Conservation (phyloP, 2,797 vertebrate species). For the Hafferia zeledoni region DNA sequence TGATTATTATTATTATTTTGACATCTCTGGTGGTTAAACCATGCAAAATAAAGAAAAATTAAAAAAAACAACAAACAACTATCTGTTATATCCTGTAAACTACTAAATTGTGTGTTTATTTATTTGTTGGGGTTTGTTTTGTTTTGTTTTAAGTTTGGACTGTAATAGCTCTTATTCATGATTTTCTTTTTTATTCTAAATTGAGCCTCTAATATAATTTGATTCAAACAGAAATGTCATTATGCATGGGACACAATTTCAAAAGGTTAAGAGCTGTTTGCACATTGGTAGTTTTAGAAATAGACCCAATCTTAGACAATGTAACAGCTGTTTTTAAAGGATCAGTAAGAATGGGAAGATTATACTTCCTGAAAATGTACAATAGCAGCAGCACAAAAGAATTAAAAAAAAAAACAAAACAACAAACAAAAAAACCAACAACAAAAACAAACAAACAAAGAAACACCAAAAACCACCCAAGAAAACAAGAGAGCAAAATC, state of each 20-base stretch:
- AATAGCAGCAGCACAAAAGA: background rate
- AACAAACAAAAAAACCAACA: accelerated
- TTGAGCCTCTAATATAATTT: background rate
- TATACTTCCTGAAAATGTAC: background rate
- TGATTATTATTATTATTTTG: background rate
- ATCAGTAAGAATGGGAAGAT: background rate
- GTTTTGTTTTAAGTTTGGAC: background rate
- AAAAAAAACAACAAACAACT: background rate
- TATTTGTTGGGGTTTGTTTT: background rate
- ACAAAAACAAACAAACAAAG: background rate
- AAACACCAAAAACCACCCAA: too few relatives aligned
- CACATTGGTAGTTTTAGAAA: background rate
- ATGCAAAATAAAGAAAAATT: background rate
- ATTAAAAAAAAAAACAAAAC: accelerated
- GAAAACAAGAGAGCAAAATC: too few relatives aligned
- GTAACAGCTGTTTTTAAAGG: background rate
- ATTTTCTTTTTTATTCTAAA: background rate
- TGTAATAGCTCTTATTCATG: background rate
- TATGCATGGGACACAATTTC: background rate
- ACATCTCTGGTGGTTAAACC: background rate
- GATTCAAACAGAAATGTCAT: background rate
- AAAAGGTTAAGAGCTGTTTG: constrained; percentile 2
- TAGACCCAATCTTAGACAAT: background rate
- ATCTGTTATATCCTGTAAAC: background rate
- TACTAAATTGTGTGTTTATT: background rate